phyloP scores from a whole-genome alignment of 2,888 invertebrate species.

The Ceraclea dissimilis region DNA sequence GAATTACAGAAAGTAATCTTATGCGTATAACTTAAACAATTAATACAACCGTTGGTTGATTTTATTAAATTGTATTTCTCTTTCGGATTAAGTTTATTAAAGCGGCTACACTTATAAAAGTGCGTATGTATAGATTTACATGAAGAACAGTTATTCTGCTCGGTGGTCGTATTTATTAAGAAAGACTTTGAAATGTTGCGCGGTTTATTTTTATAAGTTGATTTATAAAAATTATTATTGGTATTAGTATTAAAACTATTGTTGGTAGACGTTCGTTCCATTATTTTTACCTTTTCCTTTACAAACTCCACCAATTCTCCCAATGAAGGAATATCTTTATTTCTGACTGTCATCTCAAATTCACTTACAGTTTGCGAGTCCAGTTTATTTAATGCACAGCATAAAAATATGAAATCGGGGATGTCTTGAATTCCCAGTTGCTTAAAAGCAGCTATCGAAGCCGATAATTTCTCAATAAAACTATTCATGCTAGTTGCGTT shows the following conservation, averaged over 20 bases:
- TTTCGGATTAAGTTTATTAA: too few species aligned
- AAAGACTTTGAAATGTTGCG: neutral
- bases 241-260: neutral
- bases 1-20: too few species aligned
- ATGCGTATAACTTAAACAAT: too few species aligned
- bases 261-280: too few species aligned
- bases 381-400: neutral
- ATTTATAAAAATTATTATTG: too few species aligned
- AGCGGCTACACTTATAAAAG: too few species aligned
- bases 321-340: neutral
- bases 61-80: too few species aligned
- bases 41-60: too few species aligned
- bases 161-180: neutral
- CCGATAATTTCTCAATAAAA: neutral
- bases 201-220: neutral
- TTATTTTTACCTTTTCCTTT: neutral
- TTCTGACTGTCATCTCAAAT: too few species aligned
- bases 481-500: neutral
- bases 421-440: neutral
- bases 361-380: neutral
- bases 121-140: too few species aligned
- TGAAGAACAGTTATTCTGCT: too few species aligned
- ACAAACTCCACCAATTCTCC: neutral
- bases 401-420: too few species aligned
- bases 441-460: neutral